Percentiles rank a stretch among this genome's conserved stretches.
Evolutionary conservation across 2,888 invertebrate genomes (phyloP).

Genomic region (Mythimna impura): DNA sequence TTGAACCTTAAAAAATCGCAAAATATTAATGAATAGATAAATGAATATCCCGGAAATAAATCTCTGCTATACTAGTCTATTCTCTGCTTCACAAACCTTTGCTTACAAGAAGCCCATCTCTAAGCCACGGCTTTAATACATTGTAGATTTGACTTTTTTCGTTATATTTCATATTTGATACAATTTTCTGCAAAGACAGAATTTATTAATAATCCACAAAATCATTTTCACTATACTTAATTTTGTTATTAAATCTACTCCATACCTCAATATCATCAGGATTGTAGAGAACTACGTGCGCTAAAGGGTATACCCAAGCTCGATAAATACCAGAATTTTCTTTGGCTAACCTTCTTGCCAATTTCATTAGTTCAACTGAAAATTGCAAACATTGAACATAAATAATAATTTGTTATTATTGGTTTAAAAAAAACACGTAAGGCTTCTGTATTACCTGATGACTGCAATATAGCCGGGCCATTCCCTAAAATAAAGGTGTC

Average conservation of each 20-base stretch:
- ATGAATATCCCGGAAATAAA: background rate
- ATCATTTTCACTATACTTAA: background rate
- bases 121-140: constrained; percentile 87
- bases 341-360: constrained; percentile 66
- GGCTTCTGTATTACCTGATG: constrained; percentile 66
- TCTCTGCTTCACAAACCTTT: constrained; percentile 66
- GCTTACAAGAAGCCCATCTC: constrained; percentile 88
- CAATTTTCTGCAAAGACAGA: constrained; percentile 77
- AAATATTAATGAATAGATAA: background rate
- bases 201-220: background rate
- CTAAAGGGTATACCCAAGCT: constrained; percentile 72
- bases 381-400: background rate
- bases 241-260: background rate
- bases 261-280: constrained; percentile 87
- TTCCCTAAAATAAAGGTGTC: constrained; percentile 72
- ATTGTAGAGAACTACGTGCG: constrained; percentile 76
- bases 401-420: background rate
- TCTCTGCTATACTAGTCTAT: no score
- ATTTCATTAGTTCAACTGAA: constrained; percentile 74
- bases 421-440: background rate
- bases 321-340: constrained; percentile 73
- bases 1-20: constrained; percentile 77
- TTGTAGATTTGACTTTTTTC: constrained; percentile 88
- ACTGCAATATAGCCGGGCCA: constrained; percentile 57
- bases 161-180: constrained; percentile 85